phyloP scores from a whole-genome alignment of 2,888 invertebrate genomes.

The Drosophila stalkeri region DNA sequence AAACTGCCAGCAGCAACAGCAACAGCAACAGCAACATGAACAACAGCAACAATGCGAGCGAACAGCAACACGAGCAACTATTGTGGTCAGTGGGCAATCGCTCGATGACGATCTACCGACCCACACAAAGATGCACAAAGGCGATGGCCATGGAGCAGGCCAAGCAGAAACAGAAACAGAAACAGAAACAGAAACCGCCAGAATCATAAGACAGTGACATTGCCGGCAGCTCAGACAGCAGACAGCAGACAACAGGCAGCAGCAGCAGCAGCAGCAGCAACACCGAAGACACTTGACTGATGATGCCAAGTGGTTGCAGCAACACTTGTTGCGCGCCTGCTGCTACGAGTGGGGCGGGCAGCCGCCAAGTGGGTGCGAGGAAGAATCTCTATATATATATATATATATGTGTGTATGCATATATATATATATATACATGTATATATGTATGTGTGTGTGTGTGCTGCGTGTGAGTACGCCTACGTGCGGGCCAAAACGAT shows the following conservation, averaged over 20 bases:
- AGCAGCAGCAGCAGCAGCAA: slow-evolving; percentile 17
- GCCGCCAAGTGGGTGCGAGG: slow-evolving; percentile 3
- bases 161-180: not conserved
- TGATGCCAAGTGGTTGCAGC: slow-evolving; percentile 55
- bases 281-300: slow-evolving; percentile 46
- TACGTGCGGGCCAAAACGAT: slow-evolving; percentile 63
- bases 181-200: slow-evolving; percentile 6
- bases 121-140: slow-evolving; percentile 27
- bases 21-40: slow-evolving; percentile 7
- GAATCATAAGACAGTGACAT: slow-evolving; percentile 49
- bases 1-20: slow-evolving; percentile 2
- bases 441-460: slow-evolving; percentile 45
- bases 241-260: not conserved
- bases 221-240: slow-evolving; percentile 27
- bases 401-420: not conserved
- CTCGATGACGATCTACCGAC: slow-evolving; percentile 35
- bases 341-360: slow-evolving; percentile 5
- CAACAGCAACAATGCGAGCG: slow-evolving; percentile 1
- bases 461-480: slow-evolving; percentile 72
- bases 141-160: slow-evolving; percentile 5
- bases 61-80: slow-evolving; percentile 27
- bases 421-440: slow-evolving; percentile 51
- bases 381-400: not conserved
- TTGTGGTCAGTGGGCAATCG: slow-evolving; percentile 39
- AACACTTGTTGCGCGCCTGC: slow-evolving; percentile 18